Conservation (phyloP, 2,113 vertebrate species). For the Rhinolophus ferrumequinum region DNA sequence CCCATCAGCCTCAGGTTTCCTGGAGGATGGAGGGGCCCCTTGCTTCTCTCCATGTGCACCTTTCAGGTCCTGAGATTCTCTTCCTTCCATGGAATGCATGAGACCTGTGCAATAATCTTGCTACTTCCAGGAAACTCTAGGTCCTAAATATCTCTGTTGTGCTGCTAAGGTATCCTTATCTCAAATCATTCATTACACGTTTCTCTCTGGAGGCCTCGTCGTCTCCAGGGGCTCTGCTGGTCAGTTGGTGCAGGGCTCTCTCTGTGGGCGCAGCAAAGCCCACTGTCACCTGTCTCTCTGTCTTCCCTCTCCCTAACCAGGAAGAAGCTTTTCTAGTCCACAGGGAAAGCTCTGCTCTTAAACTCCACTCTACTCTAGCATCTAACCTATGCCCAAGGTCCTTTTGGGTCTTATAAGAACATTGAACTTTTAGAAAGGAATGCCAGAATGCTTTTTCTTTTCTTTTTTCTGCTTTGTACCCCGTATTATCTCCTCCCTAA, state of each 20-base stretch:
- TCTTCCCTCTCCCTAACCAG: not conserved
- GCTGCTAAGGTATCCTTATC: not conserved
- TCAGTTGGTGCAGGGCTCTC: not conserved
- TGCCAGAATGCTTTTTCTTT: not conserved
- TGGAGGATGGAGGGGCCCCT: not conserved
- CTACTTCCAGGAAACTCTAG: not conserved
- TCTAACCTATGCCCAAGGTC: conserved; percentile 1
- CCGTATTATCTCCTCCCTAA: conserved; percentile 6
- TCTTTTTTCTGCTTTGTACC: not conserved
- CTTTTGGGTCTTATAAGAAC: conserved; percentile 35
- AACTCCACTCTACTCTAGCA: not conserved
- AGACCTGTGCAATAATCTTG: not conserved
- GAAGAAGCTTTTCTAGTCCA: not conserved
- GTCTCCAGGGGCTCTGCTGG: not conserved
- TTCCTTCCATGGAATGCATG: not conserved
- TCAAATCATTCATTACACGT: not conserved
- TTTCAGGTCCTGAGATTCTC: not conserved
- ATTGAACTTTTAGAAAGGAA: not conserved
- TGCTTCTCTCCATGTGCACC: not conserved
- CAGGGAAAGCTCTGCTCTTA: conserved; percentile 23
- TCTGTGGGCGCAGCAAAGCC: not conserved
- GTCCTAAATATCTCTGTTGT: not conserved
- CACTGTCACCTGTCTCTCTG: not conserved
- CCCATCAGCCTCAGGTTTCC: not conserved
- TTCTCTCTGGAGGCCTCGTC: not conserved